phyloP scores from a whole-genome alignment of 2,888 invertebrate genomes.

The Macaria notata region DNA sequence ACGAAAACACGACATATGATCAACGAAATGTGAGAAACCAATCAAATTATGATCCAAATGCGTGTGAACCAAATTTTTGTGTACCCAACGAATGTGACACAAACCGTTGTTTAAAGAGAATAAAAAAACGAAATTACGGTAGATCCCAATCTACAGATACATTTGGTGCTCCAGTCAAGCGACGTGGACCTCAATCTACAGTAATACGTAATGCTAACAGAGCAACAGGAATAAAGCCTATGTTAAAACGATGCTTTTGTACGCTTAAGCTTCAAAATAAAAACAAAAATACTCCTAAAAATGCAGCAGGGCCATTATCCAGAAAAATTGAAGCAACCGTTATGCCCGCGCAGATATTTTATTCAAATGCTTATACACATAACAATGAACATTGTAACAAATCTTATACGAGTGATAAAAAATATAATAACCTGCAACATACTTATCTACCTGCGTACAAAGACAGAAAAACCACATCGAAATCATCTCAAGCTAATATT shows the following conservation, averaged over 20 bases:
- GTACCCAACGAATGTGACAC: not conserved
- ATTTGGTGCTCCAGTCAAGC: not conserved
- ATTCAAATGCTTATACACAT: not conserved
- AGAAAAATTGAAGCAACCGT: slow-evolving; percentile 5
- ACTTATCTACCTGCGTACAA: not conserved
- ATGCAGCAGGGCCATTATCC: no score
- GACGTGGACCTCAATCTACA: slow-evolving; percentile 26
- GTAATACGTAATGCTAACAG: slow-evolving; percentile 29
- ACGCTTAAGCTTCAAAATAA: slow-evolving; percentile 42
- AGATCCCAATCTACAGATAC: not conserved
- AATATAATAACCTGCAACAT: not conserved
- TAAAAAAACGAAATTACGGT: not conserved
- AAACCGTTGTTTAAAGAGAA: not conserved
- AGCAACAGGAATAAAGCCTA: slow-evolving; percentile 33
- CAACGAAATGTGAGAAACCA: not conserved
- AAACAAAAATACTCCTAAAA: slow-evolving; percentile 2
- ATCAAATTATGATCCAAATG: not conserved
- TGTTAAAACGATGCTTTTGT: slow-evolving; percentile 48
- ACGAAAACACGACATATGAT: not conserved
- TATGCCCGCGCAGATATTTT: slow-evolving; percentile 18
- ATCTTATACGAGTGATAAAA: not conserved
- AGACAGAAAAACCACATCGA: no score
- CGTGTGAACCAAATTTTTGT: not conserved
- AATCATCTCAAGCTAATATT: no score
- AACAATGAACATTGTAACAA: not conserved